phyloP scores from a whole-genome alignment of 2,888 invertebrate genomes.

The Tortricodes alternella region DNA sequence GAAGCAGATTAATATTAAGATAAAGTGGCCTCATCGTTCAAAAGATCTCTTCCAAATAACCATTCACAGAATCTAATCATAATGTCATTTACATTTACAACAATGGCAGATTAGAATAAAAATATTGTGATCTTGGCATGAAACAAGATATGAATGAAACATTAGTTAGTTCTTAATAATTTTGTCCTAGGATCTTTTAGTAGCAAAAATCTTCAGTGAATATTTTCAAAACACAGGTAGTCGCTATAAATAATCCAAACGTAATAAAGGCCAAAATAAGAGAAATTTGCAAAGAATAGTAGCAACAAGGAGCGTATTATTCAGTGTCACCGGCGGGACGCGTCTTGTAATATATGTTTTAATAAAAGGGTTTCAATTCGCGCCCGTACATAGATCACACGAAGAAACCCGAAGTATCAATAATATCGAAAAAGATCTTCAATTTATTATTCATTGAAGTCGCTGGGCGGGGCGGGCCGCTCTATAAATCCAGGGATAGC shows the following conservation, averaged over 20 bases:
- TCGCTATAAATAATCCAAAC: conserved; percentile 67
- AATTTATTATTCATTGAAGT: conserved; percentile 80
- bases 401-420: conserved; percentile 74
- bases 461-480: conserved; percentile 60
- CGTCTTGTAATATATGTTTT: conserved; percentile 80
- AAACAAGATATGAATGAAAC: too few species aligned
- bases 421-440: conserved; percentile 76
- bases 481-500: conserved; percentile 73
- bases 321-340: conserved; percentile 77
- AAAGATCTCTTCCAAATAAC: too few species aligned
- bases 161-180: too few species aligned
- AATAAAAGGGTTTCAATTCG: conserved; percentile 81
- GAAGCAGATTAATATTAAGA: too few species aligned
- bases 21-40: too few species aligned
- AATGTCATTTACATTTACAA: too few species aligned
- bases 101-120: too few species aligned
- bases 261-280: conserved; percentile 76
- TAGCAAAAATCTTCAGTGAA: not conserved
- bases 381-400: conserved; percentile 73
- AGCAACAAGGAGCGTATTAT: conserved; percentile 78
- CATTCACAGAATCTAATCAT: too few species aligned
- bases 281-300: conserved; percentile 66
- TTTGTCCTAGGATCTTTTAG: too few species aligned
- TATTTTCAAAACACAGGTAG: conserved; percentile 40
- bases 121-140: too few species aligned